These are phyloP conservation scores for Megalonaias nervosa DNA, from an alignment of 1,140 invertebrate genomes.

Conservation along the genomic window DNA sequence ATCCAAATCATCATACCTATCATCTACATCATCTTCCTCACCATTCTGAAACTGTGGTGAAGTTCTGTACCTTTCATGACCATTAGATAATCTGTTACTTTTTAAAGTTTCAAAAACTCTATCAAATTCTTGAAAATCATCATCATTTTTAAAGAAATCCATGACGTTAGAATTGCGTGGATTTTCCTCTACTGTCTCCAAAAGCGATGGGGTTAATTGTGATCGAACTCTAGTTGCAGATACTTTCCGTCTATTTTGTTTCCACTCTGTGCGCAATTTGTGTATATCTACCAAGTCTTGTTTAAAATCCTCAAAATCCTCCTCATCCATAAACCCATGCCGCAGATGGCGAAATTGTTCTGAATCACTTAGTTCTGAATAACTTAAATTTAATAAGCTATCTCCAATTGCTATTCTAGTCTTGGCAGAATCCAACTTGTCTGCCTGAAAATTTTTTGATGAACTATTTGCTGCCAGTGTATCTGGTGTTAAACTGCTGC, in stretches of 20 bases:
- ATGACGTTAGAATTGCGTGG: constrained; percentile 43
- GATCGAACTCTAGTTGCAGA: constrained; percentile 20
- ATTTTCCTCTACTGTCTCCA: not conserved
- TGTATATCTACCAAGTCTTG: constrained; percentile 57
- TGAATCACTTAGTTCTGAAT: constrained; percentile 38
- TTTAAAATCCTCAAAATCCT: constrained; percentile 68
- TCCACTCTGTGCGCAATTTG: constrained; percentile 18
- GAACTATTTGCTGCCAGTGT: too few relatives aligned
- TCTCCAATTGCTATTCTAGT: too few relatives aligned
- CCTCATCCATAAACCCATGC: constrained; percentile 59
- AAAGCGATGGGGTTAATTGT: constrained; percentile 8
- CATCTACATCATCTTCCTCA: constrained; percentile 33
- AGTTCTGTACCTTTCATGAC: constrained; percentile 42
- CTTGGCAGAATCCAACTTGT: too few relatives aligned
- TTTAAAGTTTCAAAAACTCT: constrained; percentile 64
- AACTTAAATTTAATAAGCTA: too few relatives aligned
- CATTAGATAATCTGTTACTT: constrained; percentile 53
- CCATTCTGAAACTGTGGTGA: constrained; percentile 38
- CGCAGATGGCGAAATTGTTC: constrained; percentile 48
- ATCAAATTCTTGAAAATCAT: constrained; percentile 67
- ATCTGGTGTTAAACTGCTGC: too few relatives aligned
- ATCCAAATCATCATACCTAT: constrained; percentile 32
- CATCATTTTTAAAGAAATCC: constrained; percentile 65
- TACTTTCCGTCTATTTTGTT: constrained; percentile 30
- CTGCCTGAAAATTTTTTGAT: too few relatives aligned